A percentile compares a stretch with the other conserved stretches of the same genome.
Evolutionary conservation across 1,140 invertebrate genomes (phyloP).

Genomic region (Lepidurus couesii): DNA sequence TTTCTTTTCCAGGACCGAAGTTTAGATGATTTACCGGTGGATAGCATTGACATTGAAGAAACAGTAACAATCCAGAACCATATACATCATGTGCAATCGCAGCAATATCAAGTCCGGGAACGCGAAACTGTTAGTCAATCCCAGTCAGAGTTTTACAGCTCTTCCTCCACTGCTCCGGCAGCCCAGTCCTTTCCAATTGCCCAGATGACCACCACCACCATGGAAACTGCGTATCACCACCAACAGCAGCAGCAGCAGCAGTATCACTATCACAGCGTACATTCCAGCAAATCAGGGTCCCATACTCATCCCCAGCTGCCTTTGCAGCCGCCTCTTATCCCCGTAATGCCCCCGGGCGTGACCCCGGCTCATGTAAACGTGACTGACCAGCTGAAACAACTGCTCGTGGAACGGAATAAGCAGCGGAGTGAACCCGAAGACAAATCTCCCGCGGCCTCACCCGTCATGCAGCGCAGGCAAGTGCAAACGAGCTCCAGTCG

Average conservation of each 20-base stretch:
- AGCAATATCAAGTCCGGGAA: slow-evolving; percentile 17
- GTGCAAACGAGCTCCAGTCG: slow-evolving; percentile 33
- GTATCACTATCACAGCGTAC: background rate
- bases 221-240: slow-evolving; percentile 25
- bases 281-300: slow-evolving; percentile 24
- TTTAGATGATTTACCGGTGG: slow-evolving; percentile 33
- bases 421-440: slow-evolving; percentile 23
- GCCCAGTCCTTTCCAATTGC: slow-evolving; percentile 26
- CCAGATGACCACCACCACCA: slow-evolving; percentile 24
- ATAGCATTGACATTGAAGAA: slow-evolving; percentile 28
- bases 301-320: slow-evolving; percentile 24
- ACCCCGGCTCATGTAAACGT: slow-evolving; percentile 60
- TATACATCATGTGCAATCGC: slow-evolving; percentile 30
- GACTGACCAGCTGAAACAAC: slow-evolving; percentile 75
- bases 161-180: slow-evolving; percentile 8
- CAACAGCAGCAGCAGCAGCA: slow-evolving; percentile 34
- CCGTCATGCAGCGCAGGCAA: slow-evolving; percentile 28
- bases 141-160: background rate
- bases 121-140: background rate
- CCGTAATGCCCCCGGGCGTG: background rate
- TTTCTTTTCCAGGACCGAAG: slow-evolving; percentile 32
- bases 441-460: slow-evolving; percentile 25
- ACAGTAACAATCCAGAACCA: slow-evolving; percentile 27
- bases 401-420: slow-evolving; percentile 66
- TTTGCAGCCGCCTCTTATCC: background rate